Evolutionary conservation across 2,888 invertebrate species (phyloP).

Genomic region (Adela reaumurella): DNA sequence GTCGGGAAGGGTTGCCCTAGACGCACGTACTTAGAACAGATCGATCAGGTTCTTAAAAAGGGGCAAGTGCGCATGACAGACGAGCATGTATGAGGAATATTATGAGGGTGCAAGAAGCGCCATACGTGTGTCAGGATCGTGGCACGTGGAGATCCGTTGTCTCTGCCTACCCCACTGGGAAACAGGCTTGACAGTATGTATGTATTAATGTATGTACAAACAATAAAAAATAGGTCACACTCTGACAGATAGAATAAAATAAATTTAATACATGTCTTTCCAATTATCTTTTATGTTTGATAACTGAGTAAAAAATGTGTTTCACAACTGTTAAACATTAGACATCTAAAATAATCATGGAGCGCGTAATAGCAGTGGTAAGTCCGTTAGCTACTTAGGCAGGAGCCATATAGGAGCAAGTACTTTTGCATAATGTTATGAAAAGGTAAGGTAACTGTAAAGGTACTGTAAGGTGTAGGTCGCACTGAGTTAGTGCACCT

Average conservation of each 20-base stretch:
- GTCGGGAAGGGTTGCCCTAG: no score
- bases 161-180: no score
- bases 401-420: neutral
- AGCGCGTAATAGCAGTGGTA: constrained; percentile 1
- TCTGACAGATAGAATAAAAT: constrained; percentile 1
- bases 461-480: constrained; percentile 1
- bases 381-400: constrained; percentile 1
- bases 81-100: no score
- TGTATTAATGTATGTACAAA: no score
- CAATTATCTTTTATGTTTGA: constrained; percentile 1
- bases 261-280: neutral
- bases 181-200: no score
- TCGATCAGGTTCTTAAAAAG: no score
- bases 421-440: constrained; percentile 1
- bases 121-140: no score
- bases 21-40: no score
- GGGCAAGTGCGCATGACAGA: no score
- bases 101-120: no score
- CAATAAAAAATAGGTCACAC: neutral
- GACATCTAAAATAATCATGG: constrained; percentile 1
- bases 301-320: neutral
- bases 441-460: no score
- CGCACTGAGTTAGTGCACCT: neutral
- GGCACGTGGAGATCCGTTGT: no score
- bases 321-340: neutral